Conservation (phyloP, 2,888 invertebrate genomes). For the Gnatocerus cornutus region DNA sequence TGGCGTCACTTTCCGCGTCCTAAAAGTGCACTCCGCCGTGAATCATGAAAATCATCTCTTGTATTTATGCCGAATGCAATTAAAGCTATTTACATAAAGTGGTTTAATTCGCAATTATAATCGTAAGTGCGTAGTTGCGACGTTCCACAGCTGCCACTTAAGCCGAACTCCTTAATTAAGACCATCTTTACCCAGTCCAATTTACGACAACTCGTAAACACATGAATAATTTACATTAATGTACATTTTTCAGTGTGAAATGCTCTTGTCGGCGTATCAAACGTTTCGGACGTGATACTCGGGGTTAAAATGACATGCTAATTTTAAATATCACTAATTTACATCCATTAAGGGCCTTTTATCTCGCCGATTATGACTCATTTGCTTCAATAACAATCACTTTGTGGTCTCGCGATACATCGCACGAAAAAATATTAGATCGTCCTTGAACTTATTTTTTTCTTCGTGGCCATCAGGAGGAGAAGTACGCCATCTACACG, state of each 20-base stretch:
- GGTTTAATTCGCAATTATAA: slow-evolving; percentile 63
- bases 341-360: slow-evolving; percentile 70
- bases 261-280: slow-evolving; percentile 58
- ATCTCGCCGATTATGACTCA: slow-evolving; percentile 61
- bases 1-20: not conserved
- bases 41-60: slow-evolving; percentile 53
- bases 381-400: slow-evolving; percentile 53
- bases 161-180: slow-evolving; percentile 58
- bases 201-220: slow-evolving; percentile 60
- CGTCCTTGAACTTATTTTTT: slow-evolving; percentile 43
- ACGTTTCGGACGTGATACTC: slow-evolving; percentile 56
- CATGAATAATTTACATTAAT: slow-evolving; percentile 60
- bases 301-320: slow-evolving; percentile 69
- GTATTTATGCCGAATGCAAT: slow-evolving; percentile 62
- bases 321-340: slow-evolving; percentile 68
- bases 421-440: slow-evolving; percentile 36
- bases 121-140: slow-evolving; percentile 61
- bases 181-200: slow-evolving; percentile 56
- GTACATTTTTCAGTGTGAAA: slow-evolving; percentile 57
- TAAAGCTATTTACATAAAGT: slow-evolving; percentile 65
- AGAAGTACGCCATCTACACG: slow-evolving; percentile 40
- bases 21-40: slow-evolving; percentile 4
- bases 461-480: slow-evolving; percentile 11
- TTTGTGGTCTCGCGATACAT: slow-evolving; percentile 39
- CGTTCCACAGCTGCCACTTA: slow-evolving; percentile 62